A percentile compares a stretch with the other conserved stretches of the same genome.
phyloP scores from a whole-genome alignment of 2,113 vertebrate genomes.

The Empidonax traillii region DNA sequence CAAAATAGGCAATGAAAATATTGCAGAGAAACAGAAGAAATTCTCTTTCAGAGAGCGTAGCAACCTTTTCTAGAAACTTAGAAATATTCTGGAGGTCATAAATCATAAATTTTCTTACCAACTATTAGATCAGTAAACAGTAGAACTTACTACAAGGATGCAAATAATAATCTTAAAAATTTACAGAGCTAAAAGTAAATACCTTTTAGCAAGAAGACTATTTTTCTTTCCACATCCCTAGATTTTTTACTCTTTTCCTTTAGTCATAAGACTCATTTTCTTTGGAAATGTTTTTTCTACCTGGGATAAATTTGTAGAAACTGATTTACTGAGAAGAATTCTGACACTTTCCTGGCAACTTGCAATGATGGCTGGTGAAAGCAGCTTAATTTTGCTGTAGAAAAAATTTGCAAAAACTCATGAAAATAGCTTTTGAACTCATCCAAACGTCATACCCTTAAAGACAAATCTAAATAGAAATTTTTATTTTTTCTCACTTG shows the following conservation, averaged over 20 bases:
- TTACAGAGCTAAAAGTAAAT: background rate
- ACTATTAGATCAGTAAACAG: background rate
- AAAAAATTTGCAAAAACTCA: slow-evolving; percentile 19
- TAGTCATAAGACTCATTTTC: background rate
- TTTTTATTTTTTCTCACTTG: background rate
- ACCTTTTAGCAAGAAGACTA: background rate
- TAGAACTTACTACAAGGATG: background rate
- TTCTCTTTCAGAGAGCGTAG: background rate
- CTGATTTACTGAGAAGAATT: slow-evolving; percentile 41
- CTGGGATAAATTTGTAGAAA: slow-evolving; percentile 50
- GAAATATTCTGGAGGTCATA: background rate
- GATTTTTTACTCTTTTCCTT: background rate
- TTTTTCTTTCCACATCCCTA: background rate
- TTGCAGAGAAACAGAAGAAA: background rate
- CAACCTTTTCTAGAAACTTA: background rate
- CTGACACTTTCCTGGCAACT: slow-evolving; percentile 60
- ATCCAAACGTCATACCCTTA: background rate
- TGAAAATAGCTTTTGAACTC: slow-evolving; percentile 29
- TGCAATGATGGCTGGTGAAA: slow-evolving; percentile 25
- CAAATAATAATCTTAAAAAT: background rate
- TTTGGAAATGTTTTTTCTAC: slow-evolving; percentile 35
- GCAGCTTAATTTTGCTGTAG: slow-evolving; percentile 46
- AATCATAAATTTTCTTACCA: background rate
- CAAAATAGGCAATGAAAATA: background rate
- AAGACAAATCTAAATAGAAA: slow-evolving; percentile 32